A percentile compares a stretch with the other conserved stretches of the same genome.
Evolutionary conservation across 2,797 vertebrate species (phyloP).

Genomic region (Sebastes iracundus): DNA sequence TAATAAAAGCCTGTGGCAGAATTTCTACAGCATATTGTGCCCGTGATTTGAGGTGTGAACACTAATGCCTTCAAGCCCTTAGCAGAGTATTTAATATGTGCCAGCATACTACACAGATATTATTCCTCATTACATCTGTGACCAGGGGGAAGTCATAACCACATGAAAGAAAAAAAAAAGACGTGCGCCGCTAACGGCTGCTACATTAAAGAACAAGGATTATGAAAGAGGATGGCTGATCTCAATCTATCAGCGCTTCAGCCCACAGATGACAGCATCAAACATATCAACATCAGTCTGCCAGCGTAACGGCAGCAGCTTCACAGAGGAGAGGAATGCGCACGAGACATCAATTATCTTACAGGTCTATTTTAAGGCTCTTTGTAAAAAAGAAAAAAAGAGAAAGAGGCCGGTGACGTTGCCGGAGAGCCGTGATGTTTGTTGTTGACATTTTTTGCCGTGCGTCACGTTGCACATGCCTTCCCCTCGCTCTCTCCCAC

Average conservation of each 20-base stretch:
- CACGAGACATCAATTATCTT: constrained; percentile 33
- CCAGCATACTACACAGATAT: constrained; percentile 43
- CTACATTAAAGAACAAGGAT: constrained; percentile 53
- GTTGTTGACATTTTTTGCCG: constrained; percentile 1
- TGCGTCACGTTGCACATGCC: not conserved
- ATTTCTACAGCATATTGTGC: constrained; percentile 37
- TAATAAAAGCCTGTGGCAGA: constrained; percentile 33
- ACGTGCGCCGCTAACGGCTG: constrained; percentile 7
- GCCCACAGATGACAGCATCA: constrained; percentile 51
- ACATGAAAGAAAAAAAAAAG: constrained; percentile 42
- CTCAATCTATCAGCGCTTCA: constrained; percentile 58
- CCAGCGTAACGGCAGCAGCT: constrained; percentile 8
- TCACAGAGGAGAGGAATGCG: constrained; percentile 8
- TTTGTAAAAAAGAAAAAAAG: constrained; percentile 12
- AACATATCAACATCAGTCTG: constrained; percentile 42
- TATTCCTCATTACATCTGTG: constrained; percentile 64
- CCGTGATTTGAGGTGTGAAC: constrained; percentile 58
- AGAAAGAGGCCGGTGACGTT: constrained; percentile 2
- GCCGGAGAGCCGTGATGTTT: constrained; percentile 12
- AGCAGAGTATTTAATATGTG: constrained; percentile 63
- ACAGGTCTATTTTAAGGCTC: constrained; percentile 43
- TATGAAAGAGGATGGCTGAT: constrained; percentile 48
- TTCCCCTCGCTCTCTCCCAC: not conserved
- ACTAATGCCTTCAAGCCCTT: constrained; percentile 54
- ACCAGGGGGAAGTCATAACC: constrained; percentile 51